These are phyloP conservation scores for Diabrotica balteata DNA, from an alignment of 2,888 invertebrate species.

Conservation along the genomic window DNA sequence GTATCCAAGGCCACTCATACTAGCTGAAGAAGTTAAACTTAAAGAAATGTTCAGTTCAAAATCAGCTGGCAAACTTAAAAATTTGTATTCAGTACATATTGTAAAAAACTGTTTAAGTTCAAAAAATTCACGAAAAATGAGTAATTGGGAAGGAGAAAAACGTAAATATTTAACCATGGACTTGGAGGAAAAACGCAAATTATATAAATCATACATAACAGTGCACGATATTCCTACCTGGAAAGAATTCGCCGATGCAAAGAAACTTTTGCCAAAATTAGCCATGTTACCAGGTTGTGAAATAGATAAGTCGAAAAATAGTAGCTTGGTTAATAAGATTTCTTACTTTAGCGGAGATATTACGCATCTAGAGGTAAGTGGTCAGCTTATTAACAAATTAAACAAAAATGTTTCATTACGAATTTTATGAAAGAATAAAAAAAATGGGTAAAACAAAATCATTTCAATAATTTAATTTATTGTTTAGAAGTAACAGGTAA, in stretches of 20 bases:
- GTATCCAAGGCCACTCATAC: neutral
- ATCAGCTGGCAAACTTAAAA: constrained; percentile 5
- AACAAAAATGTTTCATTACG: too few species aligned
- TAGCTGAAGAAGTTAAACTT: neutral
- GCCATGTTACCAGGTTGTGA: constrained; percentile 51
- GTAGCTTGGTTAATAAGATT: constrained; percentile 66
- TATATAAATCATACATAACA: constrained; percentile 61
- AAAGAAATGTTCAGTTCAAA: constrained; percentile 19
- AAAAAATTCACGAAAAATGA: constrained; percentile 55
- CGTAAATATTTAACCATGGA: constrained; percentile 64
- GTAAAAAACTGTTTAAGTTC: neutral
- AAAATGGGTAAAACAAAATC: too few species aligned
- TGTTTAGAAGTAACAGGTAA: too few species aligned
- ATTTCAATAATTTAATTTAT: too few species aligned
- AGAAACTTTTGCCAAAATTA: constrained; percentile 55
- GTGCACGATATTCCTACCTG: constrained; percentile 66
- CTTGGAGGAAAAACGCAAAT: constrained; percentile 64
- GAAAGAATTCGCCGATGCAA: constrained; percentile 61
- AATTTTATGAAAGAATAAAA: too few species aligned
- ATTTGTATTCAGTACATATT: neutral
- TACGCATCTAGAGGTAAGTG: constrained; percentile 73
- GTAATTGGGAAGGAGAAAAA: constrained; percentile 64
- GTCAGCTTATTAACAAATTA: neutral
- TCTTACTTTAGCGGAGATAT: constrained; percentile 82
- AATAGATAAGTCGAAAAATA: constrained; percentile 60